Evolutionary conservation across 2,113 vertebrate species (phyloP), one percentile per base, ranked within the genome.

Genomic region (Cathartes aura): DNA sequence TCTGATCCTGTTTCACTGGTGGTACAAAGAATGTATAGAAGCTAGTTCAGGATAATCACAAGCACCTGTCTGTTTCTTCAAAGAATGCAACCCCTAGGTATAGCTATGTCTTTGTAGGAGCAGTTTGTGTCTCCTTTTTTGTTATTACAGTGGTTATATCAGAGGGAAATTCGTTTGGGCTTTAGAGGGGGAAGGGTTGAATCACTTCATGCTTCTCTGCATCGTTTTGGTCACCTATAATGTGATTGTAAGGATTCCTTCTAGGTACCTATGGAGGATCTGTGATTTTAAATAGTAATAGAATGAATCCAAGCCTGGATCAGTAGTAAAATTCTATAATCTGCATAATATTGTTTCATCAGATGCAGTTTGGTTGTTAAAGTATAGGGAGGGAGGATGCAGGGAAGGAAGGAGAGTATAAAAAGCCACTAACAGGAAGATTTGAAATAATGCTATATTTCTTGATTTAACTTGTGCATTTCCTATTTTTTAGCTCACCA

Each of bases 61-160:
- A 83, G 52, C n/a, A 53, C 27, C 68, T 74, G 17, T 55, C 23
- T 87, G 5, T 85, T 68, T 66, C 13, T 75, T 62, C 58, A 72
- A 40, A 72, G 59, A 85, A 53, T 40, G 47, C 21, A 63, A 6
- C 10, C 29, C 38, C 11, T 56, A 12, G 34, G 15, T 68, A 27
- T 43, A 52, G 40, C 58, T 43, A 8, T 68, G 48, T 52, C 40
- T 70, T 62, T 17, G 43, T 40, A 22, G 47, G 32, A 90, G n/a
- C 42, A 58, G 27, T 55, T 92, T 58, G 0, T 1, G 0, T 73
- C 12, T 71, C 16, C 23, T 48, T 45, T 48, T 72, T 76, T 16
- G 15, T 32, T 60, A 11, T 14, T 92, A 10, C 0, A 0, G 23
- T 59, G 24, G 21, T 40, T 15, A 5, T 45, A 20, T 17, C 3